Evolutionary conservation across 2,797 vertebrate genomes (phyloP).

Genomic region (Rhabdophis nuchalis): DNA sequence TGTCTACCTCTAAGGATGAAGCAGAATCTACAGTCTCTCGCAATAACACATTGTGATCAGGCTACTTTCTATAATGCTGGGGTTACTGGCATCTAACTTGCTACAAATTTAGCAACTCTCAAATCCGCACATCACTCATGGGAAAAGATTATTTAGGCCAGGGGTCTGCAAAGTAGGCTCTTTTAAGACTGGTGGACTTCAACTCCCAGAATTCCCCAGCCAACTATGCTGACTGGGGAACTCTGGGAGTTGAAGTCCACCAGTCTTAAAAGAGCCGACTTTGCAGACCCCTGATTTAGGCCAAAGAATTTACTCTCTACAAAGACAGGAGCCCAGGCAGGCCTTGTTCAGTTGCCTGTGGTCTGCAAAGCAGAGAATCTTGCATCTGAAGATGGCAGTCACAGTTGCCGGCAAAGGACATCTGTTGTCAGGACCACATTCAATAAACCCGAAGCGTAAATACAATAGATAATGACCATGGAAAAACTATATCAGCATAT

Average conservation of each 20-base stretch:
- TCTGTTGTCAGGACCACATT: background rate
- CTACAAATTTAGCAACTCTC: background rate
- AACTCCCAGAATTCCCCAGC: too few relatives aligned
- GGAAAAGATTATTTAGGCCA: background rate
- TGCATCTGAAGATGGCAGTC: background rate
- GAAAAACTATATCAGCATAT: background rate
- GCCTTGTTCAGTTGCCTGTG: background rate
- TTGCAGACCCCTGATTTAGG: too few relatives aligned
- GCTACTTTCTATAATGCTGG: background rate
- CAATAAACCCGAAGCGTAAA: background rate
- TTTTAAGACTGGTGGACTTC: too few relatives aligned
- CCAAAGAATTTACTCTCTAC: background rate
- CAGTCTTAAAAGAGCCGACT: too few relatives aligned
- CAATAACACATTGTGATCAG: background rate
- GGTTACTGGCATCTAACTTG: background rate
- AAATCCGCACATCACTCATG: background rate
- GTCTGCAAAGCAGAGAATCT: background rate
- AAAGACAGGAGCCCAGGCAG: background rate
- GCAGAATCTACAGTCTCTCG: background rate
- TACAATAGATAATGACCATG: background rate
- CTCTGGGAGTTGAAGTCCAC: too few relatives aligned
- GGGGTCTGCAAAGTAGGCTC: too few relatives aligned
- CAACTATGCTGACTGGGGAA: too few relatives aligned
- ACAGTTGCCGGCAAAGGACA: background rate
- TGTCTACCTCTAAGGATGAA: background rate